These are phyloP conservation scores for Clanis bilineata DNA, from an alignment of 2,888 invertebrate species.

Conservation along the genomic window DNA sequence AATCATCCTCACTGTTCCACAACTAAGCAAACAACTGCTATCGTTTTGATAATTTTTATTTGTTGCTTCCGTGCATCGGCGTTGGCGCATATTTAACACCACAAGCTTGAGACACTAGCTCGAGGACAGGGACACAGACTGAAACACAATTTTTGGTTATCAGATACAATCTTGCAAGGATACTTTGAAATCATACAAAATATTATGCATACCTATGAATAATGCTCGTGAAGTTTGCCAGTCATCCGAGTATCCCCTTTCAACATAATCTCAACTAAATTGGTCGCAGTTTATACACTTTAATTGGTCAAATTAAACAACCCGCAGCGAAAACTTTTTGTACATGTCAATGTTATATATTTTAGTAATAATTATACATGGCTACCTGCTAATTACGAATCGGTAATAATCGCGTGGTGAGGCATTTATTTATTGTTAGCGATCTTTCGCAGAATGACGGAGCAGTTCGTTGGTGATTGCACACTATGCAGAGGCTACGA, in stretches of 20 bases:
- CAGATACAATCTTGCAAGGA: no score
- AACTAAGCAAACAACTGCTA: no score
- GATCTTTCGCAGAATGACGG: neutral
- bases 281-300: neutral
- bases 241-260: neutral
- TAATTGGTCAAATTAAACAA: neutral
- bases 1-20: no score
- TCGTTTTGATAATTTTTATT: no score
- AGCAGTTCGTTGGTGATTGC: neutral
- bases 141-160: no score
- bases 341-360: slow-evolving; percentile 9
- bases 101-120: no score
- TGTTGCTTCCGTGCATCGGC: no score
- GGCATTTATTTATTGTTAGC: neutral
- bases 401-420: neutral
- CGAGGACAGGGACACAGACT: no score
- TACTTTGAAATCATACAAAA: no score
- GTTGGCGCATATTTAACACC: no score
- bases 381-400: slow-evolving; percentile 6
- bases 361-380: slow-evolving; percentile 8
- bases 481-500: slow-evolving; percentile 3
- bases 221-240: neutral
- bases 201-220: neutral
- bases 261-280: neutral
- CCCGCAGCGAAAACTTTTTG: neutral